A percentile compares a stretch with the other conserved stretches of the same genome.
Conservation (phyloP, 37 sponge, comb jelly and placozoan species). For the Halichondria panicea region DNA sequence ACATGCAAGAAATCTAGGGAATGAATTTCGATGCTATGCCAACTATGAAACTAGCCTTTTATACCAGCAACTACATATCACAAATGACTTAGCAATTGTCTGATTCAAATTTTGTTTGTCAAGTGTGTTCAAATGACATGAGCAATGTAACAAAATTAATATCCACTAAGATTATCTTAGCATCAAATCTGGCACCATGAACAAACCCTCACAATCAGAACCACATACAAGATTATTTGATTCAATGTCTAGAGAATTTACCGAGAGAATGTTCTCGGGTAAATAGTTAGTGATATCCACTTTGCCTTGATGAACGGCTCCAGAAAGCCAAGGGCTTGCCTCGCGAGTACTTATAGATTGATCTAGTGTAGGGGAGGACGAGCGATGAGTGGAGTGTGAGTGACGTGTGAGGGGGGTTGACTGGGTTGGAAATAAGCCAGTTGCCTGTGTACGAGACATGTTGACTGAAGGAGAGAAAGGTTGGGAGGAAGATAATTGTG, state of each 20-base stretch:
- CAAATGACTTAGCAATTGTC: background rate
- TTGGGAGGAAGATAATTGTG: no score
- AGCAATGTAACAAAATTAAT: no score
- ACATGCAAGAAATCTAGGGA: conserved; percentile 66
- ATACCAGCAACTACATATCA: no score
- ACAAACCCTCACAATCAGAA: conserved; percentile 57
- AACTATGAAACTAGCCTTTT: conserved; percentile 61
- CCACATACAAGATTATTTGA: conserved; percentile 63
- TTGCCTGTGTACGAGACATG: no score
- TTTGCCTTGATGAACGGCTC: conserved; percentile 21
- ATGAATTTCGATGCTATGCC: conserved; percentile 70
- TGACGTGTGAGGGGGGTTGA: background rate
- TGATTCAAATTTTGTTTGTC: background rate
- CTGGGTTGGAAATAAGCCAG: background rate
- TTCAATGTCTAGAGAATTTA: conserved; percentile 74
- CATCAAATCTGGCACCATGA: conserved; percentile 33
- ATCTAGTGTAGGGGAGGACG: background rate
- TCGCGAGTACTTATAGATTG: background rate
- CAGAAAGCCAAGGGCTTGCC: conserved; percentile 53
- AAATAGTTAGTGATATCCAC: conserved; percentile 22
- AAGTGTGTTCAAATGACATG: no score
- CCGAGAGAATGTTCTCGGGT: conserved; percentile 35
- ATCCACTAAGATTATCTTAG: conserved; percentile 30
- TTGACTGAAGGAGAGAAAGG: no score
- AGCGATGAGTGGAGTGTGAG: background rate